Percentiles rank a stretch among this genome's conserved stretches.
Evolutionary conservation across 2,797 vertebrate genomes (phyloP).

Genomic region (Onychomys leucogaster): DNA sequence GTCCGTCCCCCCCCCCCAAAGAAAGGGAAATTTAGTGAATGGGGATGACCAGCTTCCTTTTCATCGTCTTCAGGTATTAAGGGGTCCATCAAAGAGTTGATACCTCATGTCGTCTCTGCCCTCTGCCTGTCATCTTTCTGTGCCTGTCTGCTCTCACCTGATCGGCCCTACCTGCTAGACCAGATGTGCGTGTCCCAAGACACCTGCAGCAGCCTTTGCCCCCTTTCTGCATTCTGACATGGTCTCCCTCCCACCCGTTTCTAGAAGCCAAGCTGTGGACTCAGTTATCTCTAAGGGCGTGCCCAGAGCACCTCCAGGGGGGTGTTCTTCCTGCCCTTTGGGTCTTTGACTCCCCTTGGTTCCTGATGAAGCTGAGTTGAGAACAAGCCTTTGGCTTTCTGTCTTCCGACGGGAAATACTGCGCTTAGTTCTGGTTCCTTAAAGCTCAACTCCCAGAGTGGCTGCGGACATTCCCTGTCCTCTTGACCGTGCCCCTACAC

Average conservation of each 20-base stretch:
- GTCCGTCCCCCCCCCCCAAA: too few species aligned
- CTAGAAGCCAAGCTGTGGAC: background rate
- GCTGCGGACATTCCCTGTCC: background rate
- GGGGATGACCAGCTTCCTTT: background rate
- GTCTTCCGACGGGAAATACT: too few species aligned
- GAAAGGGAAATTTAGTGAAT: background rate
- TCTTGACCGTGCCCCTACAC: background rate
- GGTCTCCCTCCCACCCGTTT: background rate
- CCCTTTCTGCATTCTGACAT: background rate
- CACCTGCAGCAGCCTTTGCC: accelerated
- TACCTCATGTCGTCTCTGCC: accelerated
- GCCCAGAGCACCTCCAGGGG: background rate
- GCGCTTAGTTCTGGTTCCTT: background rate
- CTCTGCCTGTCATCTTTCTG: background rate
- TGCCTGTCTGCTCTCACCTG: background rate
- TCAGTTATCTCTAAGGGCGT: accelerated
- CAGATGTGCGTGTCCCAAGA: background rate
- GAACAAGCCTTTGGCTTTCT: background rate
- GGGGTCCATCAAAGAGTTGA: background rate
- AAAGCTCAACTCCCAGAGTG: background rate
- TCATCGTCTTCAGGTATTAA: accelerated
- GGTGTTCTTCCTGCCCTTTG: background rate
- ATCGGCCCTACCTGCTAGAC: background rate
- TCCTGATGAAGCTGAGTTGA: background rate
- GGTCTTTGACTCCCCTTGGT: background rate